phyloP scores from a whole-genome alignment of 2,113 vertebrate species.

The Octodon degus region DNA sequence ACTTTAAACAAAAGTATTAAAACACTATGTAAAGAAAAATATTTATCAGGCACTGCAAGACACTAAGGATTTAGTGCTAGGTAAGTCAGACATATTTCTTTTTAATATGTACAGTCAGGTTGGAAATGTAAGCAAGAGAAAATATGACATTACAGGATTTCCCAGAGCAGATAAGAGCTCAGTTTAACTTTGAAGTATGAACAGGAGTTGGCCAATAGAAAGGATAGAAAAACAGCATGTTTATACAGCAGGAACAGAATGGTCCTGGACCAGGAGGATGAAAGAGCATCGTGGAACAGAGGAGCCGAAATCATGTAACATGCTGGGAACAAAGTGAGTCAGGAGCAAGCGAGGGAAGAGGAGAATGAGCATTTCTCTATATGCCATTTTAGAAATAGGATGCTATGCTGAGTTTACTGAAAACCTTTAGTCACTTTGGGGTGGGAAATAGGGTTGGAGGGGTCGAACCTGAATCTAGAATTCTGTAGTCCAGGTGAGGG shows the following conservation, averaged over 20 bases:
- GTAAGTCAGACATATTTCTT: not conserved
- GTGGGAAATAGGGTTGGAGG: not conserved
- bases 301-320: not conserved
- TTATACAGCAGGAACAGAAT: not conserved
- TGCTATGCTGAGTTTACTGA: not conserved
- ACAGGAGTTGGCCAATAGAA: not conserved
- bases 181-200: not conserved
- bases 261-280: not conserved
- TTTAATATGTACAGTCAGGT: not conserved
- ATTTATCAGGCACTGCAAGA: not conserved
- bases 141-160: not conserved
- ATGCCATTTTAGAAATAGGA: not conserved
- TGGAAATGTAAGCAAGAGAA: not conserved
- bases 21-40: constrained; percentile 10
- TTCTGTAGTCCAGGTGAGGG: not conserved
- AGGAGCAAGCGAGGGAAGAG: not conserved
- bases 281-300: not conserved
- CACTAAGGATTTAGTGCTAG: not conserved
- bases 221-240: not conserved
- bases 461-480: not conserved
- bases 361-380: not conserved
- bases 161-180: not conserved
- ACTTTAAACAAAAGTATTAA: not conserved
- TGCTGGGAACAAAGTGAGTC: too few species aligned
- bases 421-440: not conserved